These are phyloP conservation scores for Carapus acus DNA, from an alignment of 2,797 vertebrate genomes.

Conservation along the genomic window DNA sequence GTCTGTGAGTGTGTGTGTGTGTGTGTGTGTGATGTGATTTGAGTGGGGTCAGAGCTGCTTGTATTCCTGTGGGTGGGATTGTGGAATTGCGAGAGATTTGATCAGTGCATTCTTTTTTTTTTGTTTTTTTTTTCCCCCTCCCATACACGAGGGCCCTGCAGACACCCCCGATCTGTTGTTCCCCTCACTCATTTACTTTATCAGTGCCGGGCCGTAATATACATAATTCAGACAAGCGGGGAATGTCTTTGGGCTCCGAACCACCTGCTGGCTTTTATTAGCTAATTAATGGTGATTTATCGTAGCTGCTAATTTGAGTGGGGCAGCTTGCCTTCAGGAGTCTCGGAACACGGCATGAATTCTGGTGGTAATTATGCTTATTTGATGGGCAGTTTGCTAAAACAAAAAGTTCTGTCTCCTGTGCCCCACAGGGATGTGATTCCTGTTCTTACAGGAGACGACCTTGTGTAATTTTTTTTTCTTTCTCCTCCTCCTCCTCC, in stretches of 20 bases:
- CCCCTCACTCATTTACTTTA: constrained; percentile 78
- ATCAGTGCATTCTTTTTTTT: constrained; percentile 67
- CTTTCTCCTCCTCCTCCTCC: background rate
- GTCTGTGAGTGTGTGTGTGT: no score
- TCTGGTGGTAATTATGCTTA: constrained; percentile 88
- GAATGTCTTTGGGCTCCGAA: constrained; percentile 90
- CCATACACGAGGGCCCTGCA: constrained; percentile 60
- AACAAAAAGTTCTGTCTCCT: constrained; percentile 79
- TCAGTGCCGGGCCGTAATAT: constrained; percentile 79
- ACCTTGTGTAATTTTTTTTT: constrained; percentile 65
- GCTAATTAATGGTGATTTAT: constrained; percentile 99
- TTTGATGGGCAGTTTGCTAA: constrained; percentile 86
- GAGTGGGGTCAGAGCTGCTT: constrained; percentile 73
- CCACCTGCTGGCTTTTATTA: constrained; percentile 98
- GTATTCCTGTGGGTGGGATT: constrained; percentile 79
- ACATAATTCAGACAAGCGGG: constrained; percentile 93
- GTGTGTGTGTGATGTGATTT: constrained; percentile 65
- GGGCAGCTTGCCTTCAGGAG: constrained; percentile 88
- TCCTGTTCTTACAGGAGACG: constrained; percentile 66
- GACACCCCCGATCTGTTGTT: constrained; percentile 74
- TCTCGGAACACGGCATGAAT: constrained; percentile 81
- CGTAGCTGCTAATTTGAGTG: constrained; percentile 90
- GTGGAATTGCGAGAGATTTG: constrained; percentile 69
- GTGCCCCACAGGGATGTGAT: constrained; percentile 73
- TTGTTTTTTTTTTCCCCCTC: no score